phyloP scores from a whole-genome alignment of 2,113 vertebrate species.

The Chloroceryle aenea region DNA sequence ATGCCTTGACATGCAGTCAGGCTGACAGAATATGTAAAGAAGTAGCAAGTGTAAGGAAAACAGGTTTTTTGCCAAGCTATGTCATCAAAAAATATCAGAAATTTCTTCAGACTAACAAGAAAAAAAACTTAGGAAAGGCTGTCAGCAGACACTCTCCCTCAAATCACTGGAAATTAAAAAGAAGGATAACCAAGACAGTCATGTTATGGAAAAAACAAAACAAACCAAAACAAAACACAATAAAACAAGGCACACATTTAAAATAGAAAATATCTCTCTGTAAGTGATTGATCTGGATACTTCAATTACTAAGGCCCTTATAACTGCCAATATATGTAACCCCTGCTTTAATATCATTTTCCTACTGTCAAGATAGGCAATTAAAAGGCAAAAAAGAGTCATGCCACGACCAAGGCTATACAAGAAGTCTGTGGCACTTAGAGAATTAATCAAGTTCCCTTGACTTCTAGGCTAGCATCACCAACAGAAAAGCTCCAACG shows the following conservation, averaged over 20 bases:
- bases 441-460: neutral
- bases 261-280: rapidly evolving
- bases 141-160: neutral
- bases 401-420: neutral
- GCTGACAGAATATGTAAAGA: neutral
- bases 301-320: neutral
- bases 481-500: neutral
- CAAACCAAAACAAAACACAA: neutral
- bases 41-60: neutral
- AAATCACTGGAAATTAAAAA: neutral
- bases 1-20: neutral
- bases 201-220: neutral
- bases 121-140: neutral
- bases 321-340: neutral
- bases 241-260: rapidly evolving
- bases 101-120: neutral
- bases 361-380: neutral
- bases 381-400: neutral
- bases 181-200: neutral
- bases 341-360: rapidly evolving
- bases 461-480: neutral
- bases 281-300: neutral
- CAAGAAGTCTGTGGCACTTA: neutral
- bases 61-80: neutral
- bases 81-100: neutral